These are phyloP conservation scores for Callipepla squamata DNA, from an alignment of 2,113 vertebrate species.

Conservation along the genomic window DNA sequence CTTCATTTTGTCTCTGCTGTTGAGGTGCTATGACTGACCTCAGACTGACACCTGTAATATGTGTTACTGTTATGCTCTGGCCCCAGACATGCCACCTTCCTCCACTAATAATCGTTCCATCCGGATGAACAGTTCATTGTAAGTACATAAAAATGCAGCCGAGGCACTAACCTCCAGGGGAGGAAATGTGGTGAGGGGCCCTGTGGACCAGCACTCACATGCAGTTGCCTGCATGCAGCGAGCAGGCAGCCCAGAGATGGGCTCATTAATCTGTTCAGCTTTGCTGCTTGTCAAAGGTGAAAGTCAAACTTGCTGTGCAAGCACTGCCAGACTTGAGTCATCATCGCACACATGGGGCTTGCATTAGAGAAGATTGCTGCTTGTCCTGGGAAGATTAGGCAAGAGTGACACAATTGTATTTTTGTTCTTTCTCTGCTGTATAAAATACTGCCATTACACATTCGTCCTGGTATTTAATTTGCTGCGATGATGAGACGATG, in stretches of 20 bases:
- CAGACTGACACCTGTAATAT: neutral
- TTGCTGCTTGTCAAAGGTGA: neutral
- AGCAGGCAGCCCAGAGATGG: neutral
- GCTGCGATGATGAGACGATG: neutral
- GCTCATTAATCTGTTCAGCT: neutral
- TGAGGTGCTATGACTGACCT: neutral
- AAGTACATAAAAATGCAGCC: accelerated
- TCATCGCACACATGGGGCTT: accelerated
- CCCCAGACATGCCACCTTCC: neutral
- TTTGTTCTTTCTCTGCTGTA: neutral
- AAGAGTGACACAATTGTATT: neutral
- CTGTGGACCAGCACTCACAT: accelerated
- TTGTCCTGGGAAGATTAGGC: conserved; percentile 9
- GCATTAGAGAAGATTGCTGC: neutral
- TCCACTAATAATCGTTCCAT: neutral
- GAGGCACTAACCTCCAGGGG: neutral
- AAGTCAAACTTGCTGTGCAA: neutral
- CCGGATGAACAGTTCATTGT: neutral
- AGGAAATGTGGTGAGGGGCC: neutral
- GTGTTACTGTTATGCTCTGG: neutral
- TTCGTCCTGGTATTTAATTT: neutral
- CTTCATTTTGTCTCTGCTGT: neutral
- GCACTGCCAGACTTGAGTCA: neutral
- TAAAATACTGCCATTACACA: neutral
- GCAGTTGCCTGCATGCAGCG: neutral